These are phyloP conservation scores for Empis livida DNA, from an alignment of 2,888 invertebrate genomes.

Conservation along the genomic window DNA sequence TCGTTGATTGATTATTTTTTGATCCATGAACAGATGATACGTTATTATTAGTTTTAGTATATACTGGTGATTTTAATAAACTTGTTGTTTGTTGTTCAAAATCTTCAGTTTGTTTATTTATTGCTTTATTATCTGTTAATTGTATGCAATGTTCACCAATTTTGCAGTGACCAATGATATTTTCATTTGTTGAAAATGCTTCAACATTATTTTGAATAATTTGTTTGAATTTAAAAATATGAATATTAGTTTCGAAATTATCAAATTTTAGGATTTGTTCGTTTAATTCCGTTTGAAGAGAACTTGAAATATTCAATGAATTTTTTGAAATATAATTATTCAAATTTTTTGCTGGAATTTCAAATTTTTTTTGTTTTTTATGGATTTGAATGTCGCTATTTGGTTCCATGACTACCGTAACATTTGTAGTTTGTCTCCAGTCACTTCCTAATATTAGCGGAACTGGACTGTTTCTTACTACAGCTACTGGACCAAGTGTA, in stretches of 20 bases:
- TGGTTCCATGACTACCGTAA: neutral
- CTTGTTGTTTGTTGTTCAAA: neutral
- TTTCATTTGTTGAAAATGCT: neutral
- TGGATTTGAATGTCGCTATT: constrained; percentile 2
- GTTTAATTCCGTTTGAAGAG: neutral
- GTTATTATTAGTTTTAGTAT: neutral
- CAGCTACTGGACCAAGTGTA: neutral
- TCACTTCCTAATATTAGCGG: neutral
- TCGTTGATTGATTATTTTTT: constrained; percentile 3
- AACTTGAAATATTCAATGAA: neutral
- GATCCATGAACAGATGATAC: neutral
- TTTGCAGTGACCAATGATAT: constrained; percentile 1
- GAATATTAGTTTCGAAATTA: neutral
- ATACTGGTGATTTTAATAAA: neutral
- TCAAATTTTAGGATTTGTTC: neutral
- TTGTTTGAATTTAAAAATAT: neutral
- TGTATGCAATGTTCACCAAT: neutral
- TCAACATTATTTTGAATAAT: neutral
- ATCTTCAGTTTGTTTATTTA: neutral
- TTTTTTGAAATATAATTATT: neutral
- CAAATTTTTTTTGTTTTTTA: neutral
- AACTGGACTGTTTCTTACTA: neutral
- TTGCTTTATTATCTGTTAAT: neutral
- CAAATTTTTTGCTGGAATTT: neutral
- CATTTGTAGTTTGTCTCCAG: neutral